Base-by-base conservation (phyloP, 2,113 vertebrate genomes). In the Centropus bengalensis region DNA sequence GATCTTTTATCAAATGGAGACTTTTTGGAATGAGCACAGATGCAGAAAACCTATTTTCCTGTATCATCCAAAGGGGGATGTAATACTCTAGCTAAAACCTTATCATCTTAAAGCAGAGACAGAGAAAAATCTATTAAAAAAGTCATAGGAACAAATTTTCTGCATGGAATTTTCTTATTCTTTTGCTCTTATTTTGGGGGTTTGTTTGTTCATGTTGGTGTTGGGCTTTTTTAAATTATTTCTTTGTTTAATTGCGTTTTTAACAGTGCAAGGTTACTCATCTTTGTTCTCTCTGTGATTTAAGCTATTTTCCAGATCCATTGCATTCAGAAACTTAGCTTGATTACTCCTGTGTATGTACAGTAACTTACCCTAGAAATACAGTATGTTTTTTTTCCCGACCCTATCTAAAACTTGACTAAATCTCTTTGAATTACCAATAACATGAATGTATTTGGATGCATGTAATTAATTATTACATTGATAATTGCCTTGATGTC, bases 101-200 rank as follows among this genome's bases (percentile, higher is more conserved):
- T 78, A 33, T 66, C 22, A 26, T 13, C 56, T 23, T 60, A 73
- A 71, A 7, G 1, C 18, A 81, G 32, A 58, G 14, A 56, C 5
- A 60, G 49, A 77, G 44, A n/a, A 51, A 94, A 88, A 92, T 82
- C 13, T 81, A 20, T 20, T 79, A 77, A 18, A 91, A 42, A 62
- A 69, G 10, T n/a, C 3, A 2, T 11, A 81, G 8, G 15, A 11
- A 66, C 44, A 45, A n/a, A 42, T 78, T 56, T 78, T 89, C 56
- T 67, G 19, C 30, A 24, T 49, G 16, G 36, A 73, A 84, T 77
- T 73, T 68, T 9, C 5, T 32, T 38, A 84, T 28, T 30, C 17
- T 23, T 13, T 1, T 2, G 6, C 23, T 26, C 7, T 13, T 24
- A 10, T 11, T 6, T 5, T 11, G 5, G 21, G 21, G 44, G 14